Conservation (phyloP, 2,888 invertebrate species). For the Tachina fera region DNA sequence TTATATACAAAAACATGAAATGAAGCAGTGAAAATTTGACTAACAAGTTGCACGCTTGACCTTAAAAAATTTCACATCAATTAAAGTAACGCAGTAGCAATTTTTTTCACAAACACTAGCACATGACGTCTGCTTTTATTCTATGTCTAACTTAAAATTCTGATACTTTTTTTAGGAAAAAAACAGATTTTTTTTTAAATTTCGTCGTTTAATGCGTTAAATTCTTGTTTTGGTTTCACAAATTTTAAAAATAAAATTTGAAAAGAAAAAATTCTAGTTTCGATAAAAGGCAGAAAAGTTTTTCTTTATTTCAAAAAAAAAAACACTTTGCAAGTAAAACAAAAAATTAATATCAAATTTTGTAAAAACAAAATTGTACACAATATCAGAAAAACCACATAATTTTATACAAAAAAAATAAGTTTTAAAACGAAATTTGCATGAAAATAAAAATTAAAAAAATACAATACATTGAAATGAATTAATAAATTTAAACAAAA, state of each 20-base stretch:
- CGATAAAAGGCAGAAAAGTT: constrained; percentile 54
- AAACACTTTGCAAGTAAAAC: constrained; percentile 50
- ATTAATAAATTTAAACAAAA: constrained; percentile 45
- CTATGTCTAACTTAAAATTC: constrained; percentile 17
- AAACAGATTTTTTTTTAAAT: constrained; percentile 17
- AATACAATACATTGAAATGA: constrained; percentile 41
- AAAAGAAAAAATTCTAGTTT: constrained; percentile 61
- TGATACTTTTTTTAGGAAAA: constrained; percentile 12
- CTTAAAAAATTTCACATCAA: no score
- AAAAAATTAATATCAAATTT: constrained; percentile 36
- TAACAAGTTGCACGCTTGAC: no score
- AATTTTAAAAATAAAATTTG: constrained; percentile 26
- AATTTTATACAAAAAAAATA: constrained; percentile 60
- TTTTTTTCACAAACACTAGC: constrained; percentile 5
- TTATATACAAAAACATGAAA: no score
- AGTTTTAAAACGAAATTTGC: constrained; percentile 52
- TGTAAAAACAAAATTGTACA: constrained; percentile 55
- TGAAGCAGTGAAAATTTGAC: no score
- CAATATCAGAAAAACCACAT: constrained; percentile 54
- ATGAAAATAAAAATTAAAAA: constrained; percentile 47
- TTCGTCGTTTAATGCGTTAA: constrained; percentile 42
- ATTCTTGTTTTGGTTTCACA: constrained; percentile 57
- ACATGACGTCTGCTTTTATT: constrained; percentile 19
- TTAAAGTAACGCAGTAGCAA: neutral
- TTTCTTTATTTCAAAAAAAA: constrained; percentile 53